Conservation (phyloP, 2,113 vertebrate species). For the Osmerus mordax region DNA sequence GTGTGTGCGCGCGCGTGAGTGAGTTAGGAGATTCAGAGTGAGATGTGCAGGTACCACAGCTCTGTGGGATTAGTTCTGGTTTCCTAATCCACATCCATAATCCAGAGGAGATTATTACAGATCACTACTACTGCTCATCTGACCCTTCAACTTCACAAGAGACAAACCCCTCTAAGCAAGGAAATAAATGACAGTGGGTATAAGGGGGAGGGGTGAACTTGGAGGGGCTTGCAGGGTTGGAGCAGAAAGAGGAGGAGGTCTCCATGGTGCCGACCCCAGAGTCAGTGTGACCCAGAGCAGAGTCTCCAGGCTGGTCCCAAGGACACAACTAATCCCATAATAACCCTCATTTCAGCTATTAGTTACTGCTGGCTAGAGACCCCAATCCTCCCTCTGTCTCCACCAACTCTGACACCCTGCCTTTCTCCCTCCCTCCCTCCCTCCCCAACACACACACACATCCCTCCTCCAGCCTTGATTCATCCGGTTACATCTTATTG, state of each 20-base stretch:
- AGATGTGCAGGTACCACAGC: background rate
- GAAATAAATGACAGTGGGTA: no score
- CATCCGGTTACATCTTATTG: constrained; percentile 53
- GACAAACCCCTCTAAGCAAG: no score
- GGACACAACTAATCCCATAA: constrained; percentile 66
- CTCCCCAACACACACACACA: constrained; percentile 8
- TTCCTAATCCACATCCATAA: constrained; percentile 23
- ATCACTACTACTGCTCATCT: no score
- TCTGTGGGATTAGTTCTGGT: constrained; percentile 13
- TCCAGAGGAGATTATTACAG: background rate
- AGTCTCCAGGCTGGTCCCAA: constrained; percentile 32
- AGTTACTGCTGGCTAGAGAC: constrained; percentile 28
- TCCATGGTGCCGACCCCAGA: background rate
- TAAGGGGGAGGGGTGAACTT: no score
- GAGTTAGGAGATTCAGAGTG: background rate
- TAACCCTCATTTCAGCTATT: constrained; percentile 62
- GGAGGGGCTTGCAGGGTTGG: no score
- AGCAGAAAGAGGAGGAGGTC: no score
- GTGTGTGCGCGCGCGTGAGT: background rate
- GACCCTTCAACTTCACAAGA: no score
- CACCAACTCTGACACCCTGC: constrained; percentile 29
- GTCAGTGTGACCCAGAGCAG: background rate
- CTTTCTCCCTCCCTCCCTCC: background rate
- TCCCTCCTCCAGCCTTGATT: constrained; percentile 16
- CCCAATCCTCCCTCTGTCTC: constrained; percentile 8